Conservation (phyloP, 1,140 invertebrate genomes). For the Magallana gigas region DNA sequence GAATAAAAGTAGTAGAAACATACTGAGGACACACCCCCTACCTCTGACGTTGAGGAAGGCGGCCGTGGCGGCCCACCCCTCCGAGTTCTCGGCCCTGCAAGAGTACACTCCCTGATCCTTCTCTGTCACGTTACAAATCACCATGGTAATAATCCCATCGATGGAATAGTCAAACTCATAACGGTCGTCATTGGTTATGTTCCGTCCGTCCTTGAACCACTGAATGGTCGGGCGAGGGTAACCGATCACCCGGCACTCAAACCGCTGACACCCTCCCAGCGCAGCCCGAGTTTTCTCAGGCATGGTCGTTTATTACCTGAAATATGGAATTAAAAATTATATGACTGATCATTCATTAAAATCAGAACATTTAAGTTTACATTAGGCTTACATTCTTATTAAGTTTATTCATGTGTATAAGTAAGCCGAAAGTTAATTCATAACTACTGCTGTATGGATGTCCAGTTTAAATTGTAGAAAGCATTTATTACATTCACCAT, state of each 20-base stretch:
- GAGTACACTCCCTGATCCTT: constrained; percentile 71
- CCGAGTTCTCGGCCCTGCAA: constrained; percentile 75
- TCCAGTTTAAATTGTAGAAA: too few relatives aligned
- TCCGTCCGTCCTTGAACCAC: constrained; percentile 76
- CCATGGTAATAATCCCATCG: constrained; percentile 73
- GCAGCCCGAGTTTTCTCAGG: constrained; percentile 72
- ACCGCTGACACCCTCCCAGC: constrained; percentile 72
- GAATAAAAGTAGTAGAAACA: too few relatives aligned
- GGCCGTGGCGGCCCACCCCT: constrained; percentile 74
- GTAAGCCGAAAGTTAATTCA: too few relatives aligned
- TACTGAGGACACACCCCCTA: constrained; percentile 50
- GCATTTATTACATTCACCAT: too few relatives aligned
- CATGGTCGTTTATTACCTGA: constrained; percentile 52
- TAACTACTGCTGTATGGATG: too few relatives aligned
- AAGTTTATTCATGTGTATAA: too few relatives aligned
- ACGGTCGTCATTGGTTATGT: constrained; percentile 72
- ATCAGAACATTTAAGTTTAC: too few relatives aligned
- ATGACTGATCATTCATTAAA: too few relatives aligned
- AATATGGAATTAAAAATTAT: too few relatives aligned
- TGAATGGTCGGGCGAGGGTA: constrained; percentile 72
- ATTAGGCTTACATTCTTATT: too few relatives aligned
- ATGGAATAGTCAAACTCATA: constrained; percentile 70
- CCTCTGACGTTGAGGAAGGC: constrained; percentile 74
- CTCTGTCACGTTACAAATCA: constrained; percentile 70
- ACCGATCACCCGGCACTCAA: constrained; percentile 76